These are phyloP conservation scores for Dicrostonyx torquatus DNA, from an alignment of 2,797 vertebrate genomes.

Conservation along the genomic window DNA sequence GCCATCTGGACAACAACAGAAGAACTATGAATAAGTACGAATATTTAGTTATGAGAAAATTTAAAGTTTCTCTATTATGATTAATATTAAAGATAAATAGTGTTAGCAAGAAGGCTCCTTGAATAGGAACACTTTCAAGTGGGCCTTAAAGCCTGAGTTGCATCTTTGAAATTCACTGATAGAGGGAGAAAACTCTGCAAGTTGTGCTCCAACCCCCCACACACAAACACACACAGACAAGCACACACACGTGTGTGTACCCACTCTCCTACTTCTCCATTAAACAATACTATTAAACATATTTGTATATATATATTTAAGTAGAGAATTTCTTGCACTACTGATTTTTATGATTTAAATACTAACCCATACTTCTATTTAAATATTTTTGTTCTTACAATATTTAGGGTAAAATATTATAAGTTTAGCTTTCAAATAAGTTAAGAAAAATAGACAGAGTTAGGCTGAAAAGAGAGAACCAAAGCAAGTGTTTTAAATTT, in stretches of 20 bases:
- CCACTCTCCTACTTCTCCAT: not conserved
- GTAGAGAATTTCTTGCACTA: not conserved
- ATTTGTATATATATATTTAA: rapidly evolving
- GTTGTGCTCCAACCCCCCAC: not conserved
- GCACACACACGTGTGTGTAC: not conserved
- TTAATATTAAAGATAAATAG: not conserved
- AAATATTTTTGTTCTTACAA: not conserved
- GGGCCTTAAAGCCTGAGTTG: not conserved
- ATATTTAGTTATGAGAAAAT: too few relatives aligned
- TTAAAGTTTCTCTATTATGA: too few relatives aligned
- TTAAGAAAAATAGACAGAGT: not conserved
- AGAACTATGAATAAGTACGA: too few relatives aligned
- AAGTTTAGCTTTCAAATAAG: not conserved
- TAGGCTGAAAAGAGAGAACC: not conserved
- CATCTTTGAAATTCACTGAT: not conserved
- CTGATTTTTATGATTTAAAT: not conserved
- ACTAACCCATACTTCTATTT: not conserved
- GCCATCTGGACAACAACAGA: too few relatives aligned
- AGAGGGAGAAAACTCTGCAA: not conserved
- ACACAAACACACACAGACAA: not conserved
- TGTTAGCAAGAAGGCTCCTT: not conserved
- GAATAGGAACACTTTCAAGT: not conserved
- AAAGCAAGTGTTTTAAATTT: not conserved
- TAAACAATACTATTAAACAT: not conserved
- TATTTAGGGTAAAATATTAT: not conserved